A percentile compares a stretch with the other conserved stretches of the same genome.
Conservation (phyloP, 2,888 invertebrate species). For the Melanostoma mellinum region DNA sequence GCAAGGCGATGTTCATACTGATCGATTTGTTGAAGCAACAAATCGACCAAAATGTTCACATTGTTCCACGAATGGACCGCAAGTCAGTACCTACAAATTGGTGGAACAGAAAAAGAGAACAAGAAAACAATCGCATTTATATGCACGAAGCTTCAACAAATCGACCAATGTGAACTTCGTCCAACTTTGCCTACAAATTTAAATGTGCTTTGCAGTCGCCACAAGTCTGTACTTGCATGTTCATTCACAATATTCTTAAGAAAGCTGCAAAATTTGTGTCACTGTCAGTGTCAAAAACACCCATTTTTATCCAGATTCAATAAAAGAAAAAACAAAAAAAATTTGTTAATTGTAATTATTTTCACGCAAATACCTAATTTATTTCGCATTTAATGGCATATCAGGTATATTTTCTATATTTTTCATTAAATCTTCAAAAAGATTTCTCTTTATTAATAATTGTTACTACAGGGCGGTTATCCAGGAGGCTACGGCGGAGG, state of each 20-base stretch:
- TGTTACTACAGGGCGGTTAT: slow-evolving; percentile 57
- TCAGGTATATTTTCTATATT: slow-evolving; percentile 58
- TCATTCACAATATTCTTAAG: slow-evolving; percentile 54
- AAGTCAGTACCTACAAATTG: too few relatives aligned
- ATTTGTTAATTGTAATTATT: slow-evolving; percentile 50
- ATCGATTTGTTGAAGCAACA: too few relatives aligned
- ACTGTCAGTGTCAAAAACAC: slow-evolving; percentile 64
- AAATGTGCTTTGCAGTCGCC: too few relatives aligned
- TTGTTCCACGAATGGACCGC: too few relatives aligned
- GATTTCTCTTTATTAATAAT: background rate
- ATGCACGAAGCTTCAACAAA: too few relatives aligned
- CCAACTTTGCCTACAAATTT: too few relatives aligned
- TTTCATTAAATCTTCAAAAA: background rate
- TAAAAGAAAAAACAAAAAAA: slow-evolving; percentile 49
- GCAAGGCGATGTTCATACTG: too few relatives aligned
- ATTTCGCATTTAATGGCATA: slow-evolving; percentile 66
- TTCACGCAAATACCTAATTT: slow-evolving; percentile 43
- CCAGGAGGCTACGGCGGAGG: slow-evolving; percentile 75
- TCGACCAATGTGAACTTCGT: too few relatives aligned
- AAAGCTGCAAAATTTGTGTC: slow-evolving; percentile 18
- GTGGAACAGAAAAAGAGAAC: too few relatives aligned
- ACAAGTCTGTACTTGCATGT: too few relatives aligned
- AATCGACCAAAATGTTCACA: too few relatives aligned
- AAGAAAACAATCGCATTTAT: too few relatives aligned
- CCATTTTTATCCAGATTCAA: slow-evolving; percentile 56